phyloP scores from a whole-genome alignment of 35 echinoderm and acorn worm genomes.

The Apostichopus californicus region DNA sequence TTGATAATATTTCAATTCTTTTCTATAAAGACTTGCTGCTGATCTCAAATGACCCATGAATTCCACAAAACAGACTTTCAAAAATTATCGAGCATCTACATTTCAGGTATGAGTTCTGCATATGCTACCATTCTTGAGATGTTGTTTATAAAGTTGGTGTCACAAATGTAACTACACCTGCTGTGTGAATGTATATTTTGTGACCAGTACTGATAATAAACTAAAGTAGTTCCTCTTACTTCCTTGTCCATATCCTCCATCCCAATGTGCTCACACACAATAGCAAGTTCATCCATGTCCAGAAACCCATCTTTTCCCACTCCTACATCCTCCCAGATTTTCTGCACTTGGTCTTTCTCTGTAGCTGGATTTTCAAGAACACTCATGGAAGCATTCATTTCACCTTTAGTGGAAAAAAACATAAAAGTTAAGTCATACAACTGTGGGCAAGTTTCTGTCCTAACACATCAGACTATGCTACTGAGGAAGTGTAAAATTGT shows the following conservation, averaged over 20 bases:
- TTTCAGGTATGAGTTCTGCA: too few relatives aligned
- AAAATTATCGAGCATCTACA: too few relatives aligned
- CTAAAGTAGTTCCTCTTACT: conserved; percentile 17
- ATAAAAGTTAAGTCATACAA: background rate
- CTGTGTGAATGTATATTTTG: too few relatives aligned
- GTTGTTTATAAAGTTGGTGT: too few relatives aligned
- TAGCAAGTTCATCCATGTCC: conserved; percentile 73
- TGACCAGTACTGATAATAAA: background rate
- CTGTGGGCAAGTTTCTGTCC: too few relatives aligned
- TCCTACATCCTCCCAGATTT: conserved; percentile 95
- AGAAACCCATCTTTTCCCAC: conserved; percentile 87
- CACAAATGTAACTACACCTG: too few relatives aligned
- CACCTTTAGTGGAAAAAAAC: conserved; percentile 63
- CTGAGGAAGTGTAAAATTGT: background rate
- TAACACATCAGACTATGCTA: background rate
- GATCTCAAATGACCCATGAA: too few relatives aligned
- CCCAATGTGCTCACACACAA: conserved; percentile 89
- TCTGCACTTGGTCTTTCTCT: conserved; percentile 85
- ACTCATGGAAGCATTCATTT: conserved; percentile 96
- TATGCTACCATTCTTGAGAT: too few relatives aligned
- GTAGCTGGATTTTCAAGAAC: conserved; percentile 67
- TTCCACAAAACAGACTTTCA: too few relatives aligned
- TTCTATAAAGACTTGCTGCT: too few relatives aligned
- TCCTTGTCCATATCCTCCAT: conserved; percentile 94
- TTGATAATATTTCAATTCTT: too few relatives aligned